Conservation (phyloP, 2,888 invertebrate species). For the Drosophila anomelani region DNA sequence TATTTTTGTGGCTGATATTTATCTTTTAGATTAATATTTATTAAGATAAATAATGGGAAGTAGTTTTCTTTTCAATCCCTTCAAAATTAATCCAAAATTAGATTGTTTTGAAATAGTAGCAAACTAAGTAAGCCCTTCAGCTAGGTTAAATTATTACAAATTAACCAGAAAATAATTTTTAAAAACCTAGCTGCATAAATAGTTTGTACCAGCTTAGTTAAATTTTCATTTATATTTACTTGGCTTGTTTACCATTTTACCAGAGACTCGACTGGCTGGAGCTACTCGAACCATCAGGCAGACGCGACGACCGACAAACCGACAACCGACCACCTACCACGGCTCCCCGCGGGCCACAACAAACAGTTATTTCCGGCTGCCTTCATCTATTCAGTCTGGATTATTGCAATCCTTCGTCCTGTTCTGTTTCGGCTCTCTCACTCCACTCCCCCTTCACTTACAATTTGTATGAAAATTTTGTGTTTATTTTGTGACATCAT, state of each 20-base stretch:
- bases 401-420: conserved; percentile 23
- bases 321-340: conserved; percentile 5
- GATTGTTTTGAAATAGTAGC: no score
- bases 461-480: conserved; percentile 29
- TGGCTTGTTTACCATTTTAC: neutral
- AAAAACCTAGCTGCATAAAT: neutral
- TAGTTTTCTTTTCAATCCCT: no score
- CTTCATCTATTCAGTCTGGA: conserved; percentile 17
- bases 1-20: no score
- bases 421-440: no score
- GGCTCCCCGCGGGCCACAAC: neutral
- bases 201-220: neutral
- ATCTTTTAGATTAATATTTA: no score
- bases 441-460: neutral
- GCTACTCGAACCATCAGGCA: conserved; percentile 2
- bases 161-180: neutral
- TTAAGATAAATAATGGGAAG: no score
- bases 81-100: no score
- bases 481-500: conserved; percentile 41
- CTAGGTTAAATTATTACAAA: neutral
- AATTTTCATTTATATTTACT: conserved; percentile 7
- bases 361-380: conserved; percentile 37
- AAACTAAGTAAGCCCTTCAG: no score
- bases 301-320: neutral
- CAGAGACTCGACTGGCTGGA: conserved; percentile 1